Percentiles rank a stretch among this genome's conserved stretches.
Evolutionary conservation across 2,113 vertebrate species (phyloP).

Genomic region (Ictalurus punctatus): DNA sequence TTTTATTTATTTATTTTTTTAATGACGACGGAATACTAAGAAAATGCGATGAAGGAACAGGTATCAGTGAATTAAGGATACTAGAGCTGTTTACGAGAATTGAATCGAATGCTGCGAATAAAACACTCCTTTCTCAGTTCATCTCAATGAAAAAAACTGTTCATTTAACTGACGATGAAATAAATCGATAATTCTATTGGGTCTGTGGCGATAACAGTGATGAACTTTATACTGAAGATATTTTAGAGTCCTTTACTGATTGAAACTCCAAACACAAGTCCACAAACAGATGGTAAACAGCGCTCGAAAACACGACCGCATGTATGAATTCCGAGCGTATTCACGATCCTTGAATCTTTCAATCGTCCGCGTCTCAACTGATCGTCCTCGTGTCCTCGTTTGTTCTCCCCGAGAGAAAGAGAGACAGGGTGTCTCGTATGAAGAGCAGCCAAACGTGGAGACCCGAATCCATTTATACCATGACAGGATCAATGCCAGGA

Average conservation of each 20-base stretch:
- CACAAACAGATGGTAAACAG: not conserved
- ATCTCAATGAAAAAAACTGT: too few species aligned
- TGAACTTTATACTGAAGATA: too few species aligned
- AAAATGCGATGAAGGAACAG: not conserved
- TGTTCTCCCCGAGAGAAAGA: not conserved
- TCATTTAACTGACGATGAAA: not conserved
- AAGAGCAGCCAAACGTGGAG: conserved; percentile 1
- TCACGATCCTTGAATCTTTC: not conserved
- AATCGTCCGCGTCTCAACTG: not conserved
- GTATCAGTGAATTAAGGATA: not conserved
- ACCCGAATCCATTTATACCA: conserved; percentile 1
- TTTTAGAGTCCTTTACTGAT: too few species aligned
- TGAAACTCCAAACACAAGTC: too few species aligned
- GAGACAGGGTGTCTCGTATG: not conserved
- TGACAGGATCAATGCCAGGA: conserved; percentile 7
- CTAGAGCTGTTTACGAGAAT: not conserved
- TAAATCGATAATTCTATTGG: not conserved
- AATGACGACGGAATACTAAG: not conserved
- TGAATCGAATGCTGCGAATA: not conserved
- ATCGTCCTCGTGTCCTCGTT: not conserved
- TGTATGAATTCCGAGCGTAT: not conserved
- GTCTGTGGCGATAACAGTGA: too few species aligned
- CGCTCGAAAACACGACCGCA: not conserved
- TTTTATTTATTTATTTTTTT: not conserved
- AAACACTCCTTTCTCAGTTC: too few species aligned